Evolutionary conservation across 2,888 invertebrate species (phyloP).

Genomic region (Pterostichus madidus): DNA sequence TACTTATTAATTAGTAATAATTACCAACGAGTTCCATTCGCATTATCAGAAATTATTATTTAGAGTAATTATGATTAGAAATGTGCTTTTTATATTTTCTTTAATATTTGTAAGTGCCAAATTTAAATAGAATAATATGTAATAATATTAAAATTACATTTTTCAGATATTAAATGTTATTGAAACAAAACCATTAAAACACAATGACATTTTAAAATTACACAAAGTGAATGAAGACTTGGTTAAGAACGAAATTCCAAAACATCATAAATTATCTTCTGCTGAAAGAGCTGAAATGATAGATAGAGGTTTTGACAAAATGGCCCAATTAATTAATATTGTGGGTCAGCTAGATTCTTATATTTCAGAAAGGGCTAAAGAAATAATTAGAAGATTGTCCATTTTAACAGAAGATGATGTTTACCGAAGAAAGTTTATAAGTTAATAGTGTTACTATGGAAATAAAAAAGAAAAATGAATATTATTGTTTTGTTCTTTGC

Average conservation of each 20-base stretch:
- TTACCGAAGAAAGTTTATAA: conserved; percentile 1
- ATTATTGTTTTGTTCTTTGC: neutral
- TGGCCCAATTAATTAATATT: conserved; percentile 78
- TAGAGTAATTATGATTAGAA: neutral
- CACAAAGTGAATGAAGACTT: neutral
- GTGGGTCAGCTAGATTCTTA: conserved; percentile 79
- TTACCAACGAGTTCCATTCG: conserved; percentile 10
- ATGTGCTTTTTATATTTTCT: neutral
- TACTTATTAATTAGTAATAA: conserved; percentile 18
- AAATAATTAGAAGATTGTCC: conserved; percentile 76
- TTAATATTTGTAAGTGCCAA: conserved; percentile 15
- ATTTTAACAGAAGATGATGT: conserved; percentile 75
- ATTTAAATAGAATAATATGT: neutral
- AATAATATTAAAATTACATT: conserved; percentile 18
- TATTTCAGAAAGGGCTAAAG: conserved; percentile 76
- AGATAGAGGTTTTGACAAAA: conserved; percentile 77
- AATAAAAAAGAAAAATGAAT: neutral
- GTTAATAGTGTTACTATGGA: neutral
- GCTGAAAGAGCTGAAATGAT: conserved; percentile 74
- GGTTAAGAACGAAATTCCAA: conserved; percentile 6
- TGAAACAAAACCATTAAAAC: conserved; percentile 8
- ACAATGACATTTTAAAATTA: conserved; percentile 22
- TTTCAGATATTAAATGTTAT: conserved; percentile 9
- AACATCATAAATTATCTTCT: conserved; percentile 16
- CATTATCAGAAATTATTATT: neutral